Base-by-base conservation (phyloP, 2,888 invertebrate species). In the Drosophila testacea region DNA sequence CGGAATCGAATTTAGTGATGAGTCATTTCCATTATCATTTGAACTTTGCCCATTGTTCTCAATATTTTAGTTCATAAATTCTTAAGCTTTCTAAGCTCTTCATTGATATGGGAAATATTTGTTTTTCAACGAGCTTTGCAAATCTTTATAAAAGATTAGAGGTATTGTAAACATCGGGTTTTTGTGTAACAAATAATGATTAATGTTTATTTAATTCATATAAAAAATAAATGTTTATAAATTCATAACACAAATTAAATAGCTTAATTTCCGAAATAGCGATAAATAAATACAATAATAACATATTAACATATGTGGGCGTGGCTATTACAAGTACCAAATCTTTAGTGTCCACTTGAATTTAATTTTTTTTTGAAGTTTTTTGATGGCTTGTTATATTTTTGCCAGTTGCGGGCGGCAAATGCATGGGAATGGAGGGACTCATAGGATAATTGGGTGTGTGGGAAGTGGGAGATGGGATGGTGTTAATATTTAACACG, bases 201-300 rank as follows among this genome's bases (percentile, higher is more conserved):
- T 77, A 69, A 61, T 70, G 61, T 81, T 75, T 69, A 69, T 75
- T 69, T 30, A 70, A 68, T 56, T 36, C 27, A 64, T 63, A 68
- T 79, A 82, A 75, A 78, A 81, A 69, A 64, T 65, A 69, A 52
- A 50, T 70, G 47, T 52, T 71, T 60, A 16, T 71, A 78, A 78
- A 73, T 69, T 73, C 59, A 76, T 76, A 76, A 65, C 55, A 69
- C 51, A 70, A 77, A 63, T 71, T 60, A 69, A 69, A 68, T 67
- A 73, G 54, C 66, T 73, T 70, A 70, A 57, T 63, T 73, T 73
- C 60, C 68, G 62, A 69, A 63, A 69, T 72, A 72, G 52, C 51
- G 74, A 77, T 87, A 78, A 85, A 85, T 85, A 88, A 85, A 85
- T 88, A 85, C 67, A 73, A 63, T 73, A 79, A 80, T 86, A 81